These are phyloP conservation scores for Trinorchestia longiramus DNA, from an alignment of 1,140 invertebrate species.

Conservation along the genomic window DNA sequence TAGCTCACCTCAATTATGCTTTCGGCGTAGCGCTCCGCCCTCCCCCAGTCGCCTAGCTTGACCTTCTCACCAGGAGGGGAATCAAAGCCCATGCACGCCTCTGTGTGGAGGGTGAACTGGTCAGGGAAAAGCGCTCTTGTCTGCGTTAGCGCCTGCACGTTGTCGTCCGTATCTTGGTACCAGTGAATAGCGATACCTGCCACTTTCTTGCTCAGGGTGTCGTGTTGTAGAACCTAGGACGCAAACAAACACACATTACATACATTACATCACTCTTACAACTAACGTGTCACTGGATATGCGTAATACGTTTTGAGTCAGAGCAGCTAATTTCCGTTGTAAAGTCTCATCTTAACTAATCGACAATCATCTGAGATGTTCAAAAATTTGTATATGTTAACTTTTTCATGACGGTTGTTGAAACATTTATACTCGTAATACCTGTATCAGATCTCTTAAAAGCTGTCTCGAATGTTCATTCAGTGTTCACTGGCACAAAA, in stretches of 20 bases:
- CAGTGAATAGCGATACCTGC: slow-evolving; percentile 84
- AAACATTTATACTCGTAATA: no score
- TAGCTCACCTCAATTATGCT: slow-evolving; percentile 75
- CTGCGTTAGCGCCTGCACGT: slow-evolving; percentile 72
- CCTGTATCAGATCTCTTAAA: no score
- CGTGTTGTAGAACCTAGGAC: background rate
- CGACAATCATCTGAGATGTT: background rate
- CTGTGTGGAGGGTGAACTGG: slow-evolving; percentile 81
- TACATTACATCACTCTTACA: background rate
- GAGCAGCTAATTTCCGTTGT: background rate
- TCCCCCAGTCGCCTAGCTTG: slow-evolving; percentile 79
- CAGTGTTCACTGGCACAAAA: no score
- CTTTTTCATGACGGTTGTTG: no score
- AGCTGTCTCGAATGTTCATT: no score
- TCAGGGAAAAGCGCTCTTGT: slow-evolving; percentile 77
- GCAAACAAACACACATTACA: background rate
- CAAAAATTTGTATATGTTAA: background rate
- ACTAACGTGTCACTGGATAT: background rate
- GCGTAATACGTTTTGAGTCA: background rate
- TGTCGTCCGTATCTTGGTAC: slow-evolving; percentile 77
- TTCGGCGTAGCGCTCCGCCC: slow-evolving; percentile 78
- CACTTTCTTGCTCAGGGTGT: background rate
- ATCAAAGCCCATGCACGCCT: slow-evolving; percentile 76
- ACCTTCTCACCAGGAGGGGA: slow-evolving; percentile 70
- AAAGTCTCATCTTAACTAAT: background rate